These are phyloP conservation scores for Brotula barbata DNA, from an alignment of 2,797 vertebrate species.

Conservation along the genomic window DNA sequence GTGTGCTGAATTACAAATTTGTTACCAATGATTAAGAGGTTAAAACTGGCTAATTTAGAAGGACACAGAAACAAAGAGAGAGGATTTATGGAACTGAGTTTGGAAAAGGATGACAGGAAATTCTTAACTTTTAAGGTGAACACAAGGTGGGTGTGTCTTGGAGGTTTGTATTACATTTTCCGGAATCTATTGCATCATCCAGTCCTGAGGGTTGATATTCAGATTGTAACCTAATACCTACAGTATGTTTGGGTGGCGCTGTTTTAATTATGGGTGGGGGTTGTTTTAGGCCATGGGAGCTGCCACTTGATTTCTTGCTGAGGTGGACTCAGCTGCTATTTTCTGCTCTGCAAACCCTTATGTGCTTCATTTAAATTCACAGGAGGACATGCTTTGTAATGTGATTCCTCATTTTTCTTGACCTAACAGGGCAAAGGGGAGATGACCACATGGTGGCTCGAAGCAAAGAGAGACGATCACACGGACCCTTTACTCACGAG, in stretches of 20 bases:
- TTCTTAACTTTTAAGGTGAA: slow-evolving; percentile 13
- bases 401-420: slow-evolving; percentile 37
- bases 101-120: slow-evolving; percentile 28
- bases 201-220: slow-evolving; percentile 22
- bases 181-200: slow-evolving; percentile 16
- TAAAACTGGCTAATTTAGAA: background rate
- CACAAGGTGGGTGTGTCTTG: slow-evolving; percentile 29
- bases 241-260: slow-evolving; percentile 46
- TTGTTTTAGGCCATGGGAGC: slow-evolving; percentile 20
- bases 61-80: background rate
- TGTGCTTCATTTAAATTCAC: slow-evolving; percentile 68
- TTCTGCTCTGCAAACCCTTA: slow-evolving; percentile 48
- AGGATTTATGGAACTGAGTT: slow-evolving; percentile 20
- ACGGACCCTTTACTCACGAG: slow-evolving; percentile 51
- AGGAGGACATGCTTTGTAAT: slow-evolving; percentile 45
- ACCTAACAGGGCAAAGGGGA: slow-evolving; percentile 78
- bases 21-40: too few relatives aligned
- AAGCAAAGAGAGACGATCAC: slow-evolving; percentile 64
- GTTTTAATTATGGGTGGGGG: slow-evolving; percentile 39
- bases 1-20: background rate
- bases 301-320: slow-evolving; percentile 51
- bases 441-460: slow-evolving; percentile 84
- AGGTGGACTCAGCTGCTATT: slow-evolving; percentile 67
- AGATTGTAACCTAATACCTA: slow-evolving; percentile 40
- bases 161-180: slow-evolving; percentile 16